These are phyloP conservation scores for Formica aserva DNA, from an alignment of 2,888 invertebrate species.

Conservation along the genomic window DNA sequence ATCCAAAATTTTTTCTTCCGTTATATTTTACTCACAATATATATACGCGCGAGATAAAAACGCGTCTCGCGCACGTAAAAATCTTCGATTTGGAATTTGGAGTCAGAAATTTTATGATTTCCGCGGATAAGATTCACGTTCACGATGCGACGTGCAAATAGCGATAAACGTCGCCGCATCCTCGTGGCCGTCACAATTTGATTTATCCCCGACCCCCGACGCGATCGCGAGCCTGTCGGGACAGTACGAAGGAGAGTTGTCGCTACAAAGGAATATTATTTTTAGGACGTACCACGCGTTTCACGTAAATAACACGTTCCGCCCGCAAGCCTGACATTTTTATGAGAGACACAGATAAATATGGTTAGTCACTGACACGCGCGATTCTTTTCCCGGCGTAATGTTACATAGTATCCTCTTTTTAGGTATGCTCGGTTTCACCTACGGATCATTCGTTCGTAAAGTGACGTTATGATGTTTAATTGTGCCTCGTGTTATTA, in stretches of 20 bases:
- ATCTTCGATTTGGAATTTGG: neutral
- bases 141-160: neutral
- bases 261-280: slow-evolving; percentile 65
- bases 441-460: neutral
- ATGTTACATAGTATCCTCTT: slow-evolving; percentile 9
- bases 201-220: neutral
- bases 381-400: slow-evolving; percentile 16
- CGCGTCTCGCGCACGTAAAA: neutral
- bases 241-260: neutral
- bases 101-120: neutral
- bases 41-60: neutral
- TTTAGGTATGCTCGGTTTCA: slow-evolving; percentile 22
- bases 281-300: slow-evolving; percentile 66
- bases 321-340: slow-evolving; percentile 59
- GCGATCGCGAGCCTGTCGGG: neutral
- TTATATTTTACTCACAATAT: neutral
- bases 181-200: neutral
- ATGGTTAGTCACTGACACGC: slow-evolving; percentile 71
- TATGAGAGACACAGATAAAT: slow-evolving; percentile 63
- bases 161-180: neutral
- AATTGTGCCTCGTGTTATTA: neutral
- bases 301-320: slow-evolving; percentile 68
- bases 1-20: no score
- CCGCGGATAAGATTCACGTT: neutral
- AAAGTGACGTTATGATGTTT: neutral